These are phyloP conservation scores for Endomychus coccineus DNA, from an alignment of 2,888 invertebrate genomes.

Conservation along the genomic window DNA sequence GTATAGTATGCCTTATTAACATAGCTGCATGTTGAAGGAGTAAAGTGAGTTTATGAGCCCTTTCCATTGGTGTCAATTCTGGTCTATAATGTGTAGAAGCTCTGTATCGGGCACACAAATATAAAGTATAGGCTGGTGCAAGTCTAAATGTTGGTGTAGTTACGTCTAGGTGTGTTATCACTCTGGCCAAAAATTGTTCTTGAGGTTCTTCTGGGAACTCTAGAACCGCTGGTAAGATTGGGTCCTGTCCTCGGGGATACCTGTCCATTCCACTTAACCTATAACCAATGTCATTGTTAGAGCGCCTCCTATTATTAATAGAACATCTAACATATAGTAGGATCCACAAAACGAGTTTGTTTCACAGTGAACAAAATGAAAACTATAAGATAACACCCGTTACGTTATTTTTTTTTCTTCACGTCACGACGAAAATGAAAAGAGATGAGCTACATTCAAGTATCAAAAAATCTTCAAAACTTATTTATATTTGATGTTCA, in stretches of 20 bases:
- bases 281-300: constrained; percentile 13
- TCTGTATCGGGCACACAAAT: constrained; percentile 87
- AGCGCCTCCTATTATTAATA: too few species aligned
- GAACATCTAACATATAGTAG: too few species aligned
- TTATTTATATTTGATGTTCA: too few species aligned
- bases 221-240: constrained; percentile 87
- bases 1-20: constrained; percentile 58
- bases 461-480: too few species aligned
- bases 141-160: constrained; percentile 87
- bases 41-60: constrained; percentile 83
- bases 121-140: constrained; percentile 94
- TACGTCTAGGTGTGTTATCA: constrained; percentile 83
- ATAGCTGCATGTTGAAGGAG: constrained; percentile 86
- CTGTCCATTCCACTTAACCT: constrained; percentile 44
- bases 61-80: constrained; percentile 83
- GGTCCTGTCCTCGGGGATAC: constrained; percentile 68
- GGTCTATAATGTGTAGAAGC: constrained; percentile 88
- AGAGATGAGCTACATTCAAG: too few species aligned
- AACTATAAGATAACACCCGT: too few species aligned
- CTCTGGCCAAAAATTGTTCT: constrained; percentile 81
- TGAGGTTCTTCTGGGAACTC: constrained; percentile 94
- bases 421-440: too few species aligned
- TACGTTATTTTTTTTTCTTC: too few species aligned
- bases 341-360: too few species aligned
- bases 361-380: too few species aligned